phyloP scores from a whole-genome alignment of 1,140 invertebrate species.

The Apis mellifera region Amel_HAv3.1 CM009932.2:7151501-7152000 shows the following conservation, averaged over 20 bases:
- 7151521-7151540: neutral
- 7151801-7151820: slow-evolving; percentile 12
- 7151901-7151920: slow-evolving; percentile 6
- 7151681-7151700: too few relatives aligned
- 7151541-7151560: too few relatives aligned
- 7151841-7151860: neutral
- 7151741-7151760: neutral
- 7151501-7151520: neutral
- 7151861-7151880: slow-evolving; percentile 1
- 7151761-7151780: neutral
- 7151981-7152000: too few relatives aligned
- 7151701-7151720: too few relatives aligned
- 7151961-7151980: neutral
- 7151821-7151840: neutral
- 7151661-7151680: too few relatives aligned
- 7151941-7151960: neutral
- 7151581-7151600: too few relatives aligned
- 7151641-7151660: too few relatives aligned
- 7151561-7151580: too few relatives aligned
- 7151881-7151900: neutral
- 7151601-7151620: too few relatives aligned
- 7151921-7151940: slow-evolving; percentile 14
- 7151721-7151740: too few relatives aligned
- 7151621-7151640: too few relatives aligned
- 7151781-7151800: neutral